These are phyloP conservation scores for Amniataba percoides DNA, from an alignment of 2,797 vertebrate species.

Conservation along the genomic window DNA sequence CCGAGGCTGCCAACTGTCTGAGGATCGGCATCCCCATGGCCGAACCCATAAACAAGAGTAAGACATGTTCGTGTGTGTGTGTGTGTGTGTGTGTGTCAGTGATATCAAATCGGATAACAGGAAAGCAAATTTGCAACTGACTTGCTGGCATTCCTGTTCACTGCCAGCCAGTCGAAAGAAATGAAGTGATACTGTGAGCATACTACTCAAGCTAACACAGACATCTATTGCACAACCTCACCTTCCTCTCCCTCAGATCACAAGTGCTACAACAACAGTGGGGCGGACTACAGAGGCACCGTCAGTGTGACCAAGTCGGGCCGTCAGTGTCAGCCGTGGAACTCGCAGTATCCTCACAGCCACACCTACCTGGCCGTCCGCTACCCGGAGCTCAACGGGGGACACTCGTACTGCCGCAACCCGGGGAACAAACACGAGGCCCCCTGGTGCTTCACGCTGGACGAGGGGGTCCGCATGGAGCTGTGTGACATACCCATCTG, in stretches of 20 bases:
- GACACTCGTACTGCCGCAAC: conserved; percentile 98
- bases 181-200: neutral
- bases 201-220: neutral
- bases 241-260: conserved; percentile 87
- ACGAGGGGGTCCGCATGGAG: conserved; percentile 93
- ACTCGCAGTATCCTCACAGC: conserved; percentile 97
- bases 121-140: neutral
- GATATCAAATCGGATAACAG: no score
- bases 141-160: neutral
- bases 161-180: neutral
- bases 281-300: conserved; percentile 94
- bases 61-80: no score
- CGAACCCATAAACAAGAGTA: conserved; percentile 97
- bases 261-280: conserved; percentile 95
- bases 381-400: conserved; percentile 94
- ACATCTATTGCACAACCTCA: neutral
- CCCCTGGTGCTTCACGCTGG: conserved; percentile 98
- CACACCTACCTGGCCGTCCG: conserved; percentile 92
- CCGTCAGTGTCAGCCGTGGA: conserved; percentile 98
- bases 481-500: conserved; percentile 94
- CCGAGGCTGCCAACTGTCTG: conserved; percentile 92
- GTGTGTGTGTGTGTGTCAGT: no score
- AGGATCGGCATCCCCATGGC: conserved; percentile 97
- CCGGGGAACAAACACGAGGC: conserved; percentile 95
- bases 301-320: conserved; percentile 94